Conservation (phyloP, 2,113 vertebrate species). For the Scomber colias region DNA sequence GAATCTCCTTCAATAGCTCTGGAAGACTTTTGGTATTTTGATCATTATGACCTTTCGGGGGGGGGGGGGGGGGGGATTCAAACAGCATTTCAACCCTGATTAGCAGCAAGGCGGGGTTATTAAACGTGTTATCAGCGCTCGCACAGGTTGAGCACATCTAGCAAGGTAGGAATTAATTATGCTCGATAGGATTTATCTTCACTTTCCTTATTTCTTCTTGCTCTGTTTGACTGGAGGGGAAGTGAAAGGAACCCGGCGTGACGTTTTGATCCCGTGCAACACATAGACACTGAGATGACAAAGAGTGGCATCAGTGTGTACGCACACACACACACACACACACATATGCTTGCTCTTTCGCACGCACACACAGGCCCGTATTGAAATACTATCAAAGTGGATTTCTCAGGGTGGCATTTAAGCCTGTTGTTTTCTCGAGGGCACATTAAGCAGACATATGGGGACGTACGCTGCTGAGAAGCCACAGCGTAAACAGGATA, state of each 20-base stretch:
- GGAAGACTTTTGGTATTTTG: slow-evolving; percentile 55
- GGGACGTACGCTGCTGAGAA: not conserved
- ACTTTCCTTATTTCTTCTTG: slow-evolving; percentile 67
- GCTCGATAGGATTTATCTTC: slow-evolving; percentile 69
- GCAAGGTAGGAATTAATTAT: slow-evolving; percentile 70
- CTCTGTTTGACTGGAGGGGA: slow-evolving; percentile 59
- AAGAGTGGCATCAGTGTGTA: slow-evolving; percentile 12
- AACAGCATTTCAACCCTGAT: slow-evolving; percentile 67
- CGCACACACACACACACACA: not conserved
- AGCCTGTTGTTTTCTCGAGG: slow-evolving; percentile 22
- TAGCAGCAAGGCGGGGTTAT: slow-evolving; percentile 56
- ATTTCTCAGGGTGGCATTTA: slow-evolving; percentile 55
- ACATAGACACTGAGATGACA: slow-evolving; percentile 43
- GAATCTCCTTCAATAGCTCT: not conserved
- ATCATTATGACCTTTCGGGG: slow-evolving; percentile 74
- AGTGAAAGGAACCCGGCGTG: slow-evolving; percentile 31
- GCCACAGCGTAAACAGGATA: slow-evolving; percentile 33
- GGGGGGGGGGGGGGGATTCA: slow-evolving; percentile 30
- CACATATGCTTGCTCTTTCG: not conserved
- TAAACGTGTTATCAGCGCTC: slow-evolving; percentile 68
- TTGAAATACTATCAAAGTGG: not conserved
- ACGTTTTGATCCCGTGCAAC: slow-evolving; percentile 41
- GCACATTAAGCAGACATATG: slow-evolving; percentile 22
- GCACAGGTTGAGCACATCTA: slow-evolving; percentile 65
- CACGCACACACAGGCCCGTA: not conserved